phyloP scores from a whole-genome alignment of 2,113 vertebrate genomes.

The Apodemus sylvaticus region DNA sequence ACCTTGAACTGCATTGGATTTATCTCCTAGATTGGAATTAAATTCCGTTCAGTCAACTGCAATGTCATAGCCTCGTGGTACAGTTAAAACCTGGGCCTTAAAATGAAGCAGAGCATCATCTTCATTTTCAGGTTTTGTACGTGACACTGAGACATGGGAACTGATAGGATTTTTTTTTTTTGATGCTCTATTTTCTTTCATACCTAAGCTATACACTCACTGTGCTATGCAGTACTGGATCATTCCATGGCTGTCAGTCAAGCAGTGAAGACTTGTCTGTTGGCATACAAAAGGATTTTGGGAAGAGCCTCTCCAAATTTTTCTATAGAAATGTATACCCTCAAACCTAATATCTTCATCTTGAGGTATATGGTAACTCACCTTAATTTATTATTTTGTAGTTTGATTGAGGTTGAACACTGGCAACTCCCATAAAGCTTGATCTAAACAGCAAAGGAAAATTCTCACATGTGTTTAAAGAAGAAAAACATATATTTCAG shows the following conservation, averaged over 20 bases:
- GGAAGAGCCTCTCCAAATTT: background rate
- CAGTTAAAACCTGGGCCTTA: background rate
- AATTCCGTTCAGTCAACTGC: background rate
- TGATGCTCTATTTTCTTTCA: background rate
- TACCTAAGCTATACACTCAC: background rate
- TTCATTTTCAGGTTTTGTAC: constrained; percentile 7
- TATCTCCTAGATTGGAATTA: background rate
- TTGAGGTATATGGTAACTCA: background rate
- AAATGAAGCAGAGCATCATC: constrained; percentile 16
- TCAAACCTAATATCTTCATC: constrained; percentile 22
- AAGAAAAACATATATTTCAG: background rate
- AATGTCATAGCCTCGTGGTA: constrained; percentile 20
- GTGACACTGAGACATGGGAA: background rate
- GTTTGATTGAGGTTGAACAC: constrained; percentile 34
- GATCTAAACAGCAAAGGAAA: background rate
- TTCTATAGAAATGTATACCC: background rate
- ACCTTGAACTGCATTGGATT: background rate
- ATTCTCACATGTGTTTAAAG: background rate
- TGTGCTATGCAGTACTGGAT: background rate
- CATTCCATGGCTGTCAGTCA: background rate
- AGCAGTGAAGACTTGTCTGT: constrained; percentile 6
- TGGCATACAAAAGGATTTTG: constrained; percentile 3
- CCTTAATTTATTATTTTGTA: constrained; percentile 21
- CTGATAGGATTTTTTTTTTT: constrained; percentile 20
- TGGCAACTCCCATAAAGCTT: background rate